Percentiles rank a stretch among this genome's conserved stretches.
Evolutionary conservation across 2,888 invertebrate species (phyloP).

Genomic region (Amphiduros pacificus): DNA sequence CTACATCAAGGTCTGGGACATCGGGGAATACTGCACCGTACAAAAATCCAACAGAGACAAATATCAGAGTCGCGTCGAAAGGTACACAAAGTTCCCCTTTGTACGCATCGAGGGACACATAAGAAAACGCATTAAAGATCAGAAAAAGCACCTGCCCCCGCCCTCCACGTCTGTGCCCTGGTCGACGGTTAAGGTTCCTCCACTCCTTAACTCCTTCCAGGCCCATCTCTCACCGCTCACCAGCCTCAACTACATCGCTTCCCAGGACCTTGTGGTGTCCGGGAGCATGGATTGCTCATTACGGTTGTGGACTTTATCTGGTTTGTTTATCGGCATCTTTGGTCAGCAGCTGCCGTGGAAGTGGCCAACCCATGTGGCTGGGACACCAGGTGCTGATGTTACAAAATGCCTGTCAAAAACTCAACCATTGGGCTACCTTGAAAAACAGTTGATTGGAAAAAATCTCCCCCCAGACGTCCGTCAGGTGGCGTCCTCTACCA

Average conservation of each 20-base stretch:
- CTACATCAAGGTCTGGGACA: constrained; percentile 23
- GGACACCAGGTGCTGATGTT: not conserved
- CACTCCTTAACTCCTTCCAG: constrained; percentile 58
- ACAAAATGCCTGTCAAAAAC: not conserved
- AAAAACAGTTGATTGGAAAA: no score
- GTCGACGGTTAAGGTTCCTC: constrained; percentile 28
- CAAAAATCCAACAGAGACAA: not conserved
- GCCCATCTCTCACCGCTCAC: constrained; percentile 74
- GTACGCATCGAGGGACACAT: not conserved
- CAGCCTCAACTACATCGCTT: constrained; percentile 70
- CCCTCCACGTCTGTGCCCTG: constrained; percentile 7
- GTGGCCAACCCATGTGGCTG: no score
- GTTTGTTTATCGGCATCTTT: constrained; percentile 69
- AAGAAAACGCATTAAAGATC: not conserved
- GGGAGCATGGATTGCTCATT: constrained; percentile 72
- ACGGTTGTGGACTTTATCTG: constrained; percentile 45
- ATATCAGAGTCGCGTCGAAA: not conserved
- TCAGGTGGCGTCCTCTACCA: constrained; percentile 75
- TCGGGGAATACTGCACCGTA: constrained; percentile 8
- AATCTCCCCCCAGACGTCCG: constrained; percentile 75
- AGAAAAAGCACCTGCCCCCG: not conserved
- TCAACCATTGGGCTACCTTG: no score
- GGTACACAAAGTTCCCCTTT: not conserved
- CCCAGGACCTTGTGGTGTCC: constrained; percentile 69
- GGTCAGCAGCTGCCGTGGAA: constrained; percentile 73